Evolutionary conservation across 2,888 invertebrate species (phyloP).

Genomic region (Volucella bombylans): DNA sequence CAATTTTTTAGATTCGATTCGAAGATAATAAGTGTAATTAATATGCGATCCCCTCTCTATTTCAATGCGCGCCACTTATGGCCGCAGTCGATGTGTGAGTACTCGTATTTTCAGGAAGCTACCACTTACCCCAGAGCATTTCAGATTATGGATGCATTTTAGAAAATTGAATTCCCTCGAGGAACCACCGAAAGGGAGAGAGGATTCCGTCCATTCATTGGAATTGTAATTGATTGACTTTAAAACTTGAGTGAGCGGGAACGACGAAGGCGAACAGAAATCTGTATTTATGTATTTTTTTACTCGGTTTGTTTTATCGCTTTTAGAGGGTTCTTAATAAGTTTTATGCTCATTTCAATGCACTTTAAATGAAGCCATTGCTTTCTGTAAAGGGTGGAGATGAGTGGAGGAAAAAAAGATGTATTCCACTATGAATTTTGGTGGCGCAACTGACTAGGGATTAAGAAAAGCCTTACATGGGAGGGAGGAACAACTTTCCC

Average conservation of each 20-base stretch:
- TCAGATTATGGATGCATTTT: conserved; percentile 56
- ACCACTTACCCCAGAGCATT: conserved; percentile 53
- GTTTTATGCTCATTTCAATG: conserved; percentile 7
- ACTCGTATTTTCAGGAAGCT: conserved; percentile 29
- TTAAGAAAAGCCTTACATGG: no score
- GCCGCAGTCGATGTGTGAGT: conserved; percentile 1
- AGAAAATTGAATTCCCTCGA: conserved; percentile 47
- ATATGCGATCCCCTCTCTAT: conserved; percentile 64
- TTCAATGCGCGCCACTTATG: conserved; percentile 58
- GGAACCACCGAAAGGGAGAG: conserved; percentile 4
- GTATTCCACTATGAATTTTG: not conserved
- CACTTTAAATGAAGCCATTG: conserved; percentile 23
- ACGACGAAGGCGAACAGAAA: not conserved
- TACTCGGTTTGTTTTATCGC: conserved; percentile 30
- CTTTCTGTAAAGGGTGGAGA: not conserved
- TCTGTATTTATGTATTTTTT: conserved; percentile 23
- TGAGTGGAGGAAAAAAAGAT: not conserved
- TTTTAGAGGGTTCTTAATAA: conserved; percentile 12
- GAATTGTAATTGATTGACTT: conserved; percentile 63
- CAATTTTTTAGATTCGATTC: conserved; percentile 45
- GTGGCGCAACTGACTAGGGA: no score
- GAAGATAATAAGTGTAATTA: conserved; percentile 68
- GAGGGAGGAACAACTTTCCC: no score
- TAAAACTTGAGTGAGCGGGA: conserved; percentile 30
- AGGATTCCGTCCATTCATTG: conserved; percentile 23